Percentiles rank a stretch among this genome's conserved stretches.
Conservation (phyloP, 1,140 invertebrate genomes). For the Brachionus manjavacas region DNA sequence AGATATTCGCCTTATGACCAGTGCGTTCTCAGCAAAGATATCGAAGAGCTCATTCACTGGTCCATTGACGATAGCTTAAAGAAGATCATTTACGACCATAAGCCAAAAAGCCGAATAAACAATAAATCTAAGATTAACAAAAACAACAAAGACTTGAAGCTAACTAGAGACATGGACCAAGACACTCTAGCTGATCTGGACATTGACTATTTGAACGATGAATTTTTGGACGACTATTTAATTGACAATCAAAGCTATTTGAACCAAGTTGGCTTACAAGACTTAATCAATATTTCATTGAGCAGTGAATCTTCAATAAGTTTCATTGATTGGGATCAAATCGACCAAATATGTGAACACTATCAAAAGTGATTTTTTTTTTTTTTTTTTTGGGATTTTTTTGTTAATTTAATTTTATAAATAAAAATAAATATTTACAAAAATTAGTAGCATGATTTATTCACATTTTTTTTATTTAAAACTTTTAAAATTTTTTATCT, state of each 20-base stretch:
- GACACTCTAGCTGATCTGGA: conserved; percentile 16
- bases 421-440: neutral
- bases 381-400: neutral
- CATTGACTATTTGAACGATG: conserved; percentile 5
- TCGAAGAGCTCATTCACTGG: neutral
- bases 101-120: neutral
- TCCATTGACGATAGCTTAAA: neutral
- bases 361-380: neutral
- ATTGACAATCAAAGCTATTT: neutral
- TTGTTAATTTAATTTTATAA: neutral
- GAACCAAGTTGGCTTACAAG: neutral
- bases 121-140: neutral
- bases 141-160: neutral
- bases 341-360: neutral
- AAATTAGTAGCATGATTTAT: neutral
- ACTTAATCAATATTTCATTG: neutral
- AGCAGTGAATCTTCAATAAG: conserved; percentile 34
- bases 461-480: neutral
- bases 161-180: neutral
- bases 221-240: neutral
- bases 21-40: neutral
- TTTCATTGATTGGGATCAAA: conserved; percentile 41
- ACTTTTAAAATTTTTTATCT: neutral
- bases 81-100: neutral
- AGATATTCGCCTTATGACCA: neutral